A percentile compares a stretch with the other conserved stretches of the same genome.
These are phyloP conservation scores for Branchinecta sandiegonensis DNA, from an alignment of 2,888 invertebrate genomes.

Conservation along the genomic window DNA sequence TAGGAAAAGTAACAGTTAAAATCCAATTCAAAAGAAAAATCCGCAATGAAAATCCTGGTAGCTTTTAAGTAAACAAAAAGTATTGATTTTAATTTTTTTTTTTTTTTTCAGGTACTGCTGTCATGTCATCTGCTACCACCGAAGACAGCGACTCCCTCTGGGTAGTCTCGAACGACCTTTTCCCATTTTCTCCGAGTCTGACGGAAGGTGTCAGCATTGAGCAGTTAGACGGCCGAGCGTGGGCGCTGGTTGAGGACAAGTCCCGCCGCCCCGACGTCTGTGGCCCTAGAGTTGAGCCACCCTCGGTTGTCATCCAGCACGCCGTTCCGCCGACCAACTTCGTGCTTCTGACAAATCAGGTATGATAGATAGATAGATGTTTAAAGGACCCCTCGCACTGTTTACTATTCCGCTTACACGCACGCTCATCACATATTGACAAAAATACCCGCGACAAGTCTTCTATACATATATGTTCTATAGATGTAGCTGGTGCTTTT, in stretches of 20 bases:
- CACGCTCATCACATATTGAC: no score
- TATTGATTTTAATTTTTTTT: slow-evolving; percentile 18
- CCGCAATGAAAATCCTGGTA: no score
- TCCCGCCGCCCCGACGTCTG: slow-evolving; percentile 24
- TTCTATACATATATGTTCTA: no score
- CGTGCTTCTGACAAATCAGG: slow-evolving; percentile 73
- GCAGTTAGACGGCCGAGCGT: slow-evolving; percentile 69
- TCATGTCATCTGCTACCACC: slow-evolving; percentile 49
- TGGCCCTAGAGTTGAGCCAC: slow-evolving; percentile 39
- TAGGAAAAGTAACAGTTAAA: no score
- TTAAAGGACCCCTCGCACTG: no score
- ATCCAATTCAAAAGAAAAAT: no score
- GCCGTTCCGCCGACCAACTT: slow-evolving; percentile 56
- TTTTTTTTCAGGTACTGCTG: slow-evolving; percentile 44
- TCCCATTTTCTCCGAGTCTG: slow-evolving; percentile 47
- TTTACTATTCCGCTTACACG: no score
- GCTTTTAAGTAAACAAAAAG: no score
- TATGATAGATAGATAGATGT: slow-evolving; percentile 28
- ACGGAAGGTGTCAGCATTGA: slow-evolving; percentile 62
- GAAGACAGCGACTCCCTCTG: slow-evolving; percentile 61
- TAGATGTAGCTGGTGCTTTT: no score
- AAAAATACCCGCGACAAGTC: no score
- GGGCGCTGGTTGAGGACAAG: slow-evolving; percentile 58
- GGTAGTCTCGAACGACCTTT: slow-evolving; percentile 59
- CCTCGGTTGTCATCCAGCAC: slow-evolving; percentile 54